These are phyloP conservation scores for Acipenser transmontanus DNA, from an alignment of 2,797 vertebrate species.

Conservation along the genomic window DNA sequence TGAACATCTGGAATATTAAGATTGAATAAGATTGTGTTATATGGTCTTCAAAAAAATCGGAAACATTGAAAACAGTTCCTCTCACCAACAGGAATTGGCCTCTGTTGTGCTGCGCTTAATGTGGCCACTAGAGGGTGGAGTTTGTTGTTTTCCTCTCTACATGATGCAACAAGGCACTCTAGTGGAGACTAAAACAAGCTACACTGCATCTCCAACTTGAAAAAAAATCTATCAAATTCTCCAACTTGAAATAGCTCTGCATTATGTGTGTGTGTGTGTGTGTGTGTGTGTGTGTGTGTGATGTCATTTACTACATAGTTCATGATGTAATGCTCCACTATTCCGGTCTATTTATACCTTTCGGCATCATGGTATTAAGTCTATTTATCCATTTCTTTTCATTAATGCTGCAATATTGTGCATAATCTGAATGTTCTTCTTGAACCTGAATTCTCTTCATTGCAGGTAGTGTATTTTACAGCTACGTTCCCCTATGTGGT, in stretches of 20 bases:
- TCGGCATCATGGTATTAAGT: no score
- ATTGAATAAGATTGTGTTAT: no score
- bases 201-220: slow-evolving; percentile 2
- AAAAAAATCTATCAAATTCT: no score
- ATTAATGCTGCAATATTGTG: no score
- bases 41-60: neutral
- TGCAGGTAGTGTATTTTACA: slow-evolving; percentile 93
- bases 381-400: no score
- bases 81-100: neutral
- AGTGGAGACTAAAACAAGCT: slow-evolving; percentile 13
- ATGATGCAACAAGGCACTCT: slow-evolving; percentile 21
- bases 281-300: no score
- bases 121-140: neutral
- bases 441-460: neutral
- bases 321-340: no score
- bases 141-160: neutral
- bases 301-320: no score
- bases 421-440: neutral
- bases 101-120: neutral
- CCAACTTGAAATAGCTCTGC: no score
- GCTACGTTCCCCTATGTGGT: slow-evolving; percentile 95
- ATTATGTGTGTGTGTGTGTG: no score
- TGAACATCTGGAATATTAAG: no score
- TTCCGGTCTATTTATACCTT: no score
- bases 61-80: neutral